These are phyloP conservation scores for Falco peregrinus DNA, from an alignment of 2,797 vertebrate genomes.

Conservation along the genomic window DNA sequence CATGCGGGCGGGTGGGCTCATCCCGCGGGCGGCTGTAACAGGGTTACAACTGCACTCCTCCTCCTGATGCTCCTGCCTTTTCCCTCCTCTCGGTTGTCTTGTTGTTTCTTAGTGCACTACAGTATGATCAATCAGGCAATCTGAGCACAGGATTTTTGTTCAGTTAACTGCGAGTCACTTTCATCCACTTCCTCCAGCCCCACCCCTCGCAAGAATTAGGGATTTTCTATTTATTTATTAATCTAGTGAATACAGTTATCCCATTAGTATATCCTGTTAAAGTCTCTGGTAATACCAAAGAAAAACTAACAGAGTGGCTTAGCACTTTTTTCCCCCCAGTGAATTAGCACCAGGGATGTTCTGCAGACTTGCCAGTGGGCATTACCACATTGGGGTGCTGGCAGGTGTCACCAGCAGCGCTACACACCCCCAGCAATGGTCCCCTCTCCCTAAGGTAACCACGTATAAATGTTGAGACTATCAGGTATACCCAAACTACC, in stretches of 20 bases:
- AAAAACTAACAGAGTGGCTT: constrained; percentile 63
- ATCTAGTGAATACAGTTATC: constrained; percentile 64
- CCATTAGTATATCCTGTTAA: constrained; percentile 65
- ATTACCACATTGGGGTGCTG: constrained; percentile 30
- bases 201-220: background rate
- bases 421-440: background rate
- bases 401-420: constrained; percentile 34
- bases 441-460: background rate
- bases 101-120: background rate
- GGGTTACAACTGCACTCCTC: background rate
- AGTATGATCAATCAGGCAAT: background rate
- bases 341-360: constrained; percentile 46
- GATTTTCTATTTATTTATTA: constrained; percentile 71
- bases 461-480: background rate
- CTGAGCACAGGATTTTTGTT: background rate
- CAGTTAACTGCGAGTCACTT: background rate
- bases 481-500: background rate
- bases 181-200: background rate
- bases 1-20: background rate
- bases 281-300: constrained; percentile 56
- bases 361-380: constrained; percentile 50
- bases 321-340: constrained; percentile 35
- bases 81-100: background rate
- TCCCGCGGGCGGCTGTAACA: background rate
- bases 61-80: background rate